A percentile compares a stretch with the other conserved stretches of the same genome.
phyloP scores from a whole-genome alignment of 2,113 vertebrate species.

The Ammodytes marinus region DNA sequence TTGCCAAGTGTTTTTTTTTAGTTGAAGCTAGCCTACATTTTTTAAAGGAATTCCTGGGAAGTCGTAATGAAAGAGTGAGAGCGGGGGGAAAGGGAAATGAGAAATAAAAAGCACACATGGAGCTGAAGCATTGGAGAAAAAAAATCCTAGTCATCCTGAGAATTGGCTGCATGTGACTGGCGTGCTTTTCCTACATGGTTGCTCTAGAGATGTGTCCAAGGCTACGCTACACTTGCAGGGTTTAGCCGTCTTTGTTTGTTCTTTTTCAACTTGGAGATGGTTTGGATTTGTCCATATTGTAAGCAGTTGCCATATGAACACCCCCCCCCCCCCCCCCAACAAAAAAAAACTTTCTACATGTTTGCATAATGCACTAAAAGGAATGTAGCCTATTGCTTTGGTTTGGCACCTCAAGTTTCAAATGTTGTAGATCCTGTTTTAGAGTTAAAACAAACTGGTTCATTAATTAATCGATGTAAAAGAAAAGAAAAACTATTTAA shows the following conservation, averaged over 20 bases:
- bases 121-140: not conserved
- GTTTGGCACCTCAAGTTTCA: not conserved
- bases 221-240: not conserved
- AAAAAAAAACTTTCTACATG: too few relatives aligned
- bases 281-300: slow-evolving; percentile 23
- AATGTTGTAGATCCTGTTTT: too few relatives aligned
- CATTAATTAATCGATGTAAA: too few relatives aligned
- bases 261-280: not conserved
- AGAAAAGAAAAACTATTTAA: too few relatives aligned
- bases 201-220: slow-evolving; percentile 18
- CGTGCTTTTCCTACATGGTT: slow-evolving; percentile 30
- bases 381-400: too few relatives aligned
- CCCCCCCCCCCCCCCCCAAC: not conserved
- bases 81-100: not conserved
- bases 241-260: not conserved
- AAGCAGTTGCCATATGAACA: not conserved
- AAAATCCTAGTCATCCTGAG: not conserved
- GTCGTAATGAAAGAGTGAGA: not conserved
- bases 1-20: not conserved
- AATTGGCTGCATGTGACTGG: slow-evolving; percentile 44
- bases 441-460: too few relatives aligned
- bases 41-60: not conserved
- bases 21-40: not conserved
- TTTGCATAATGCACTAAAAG: not conserved
- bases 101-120: not conserved